Conservation (phyloP, 2,888 invertebrate genomes). For the Sminthurides aquaticus region DNA sequence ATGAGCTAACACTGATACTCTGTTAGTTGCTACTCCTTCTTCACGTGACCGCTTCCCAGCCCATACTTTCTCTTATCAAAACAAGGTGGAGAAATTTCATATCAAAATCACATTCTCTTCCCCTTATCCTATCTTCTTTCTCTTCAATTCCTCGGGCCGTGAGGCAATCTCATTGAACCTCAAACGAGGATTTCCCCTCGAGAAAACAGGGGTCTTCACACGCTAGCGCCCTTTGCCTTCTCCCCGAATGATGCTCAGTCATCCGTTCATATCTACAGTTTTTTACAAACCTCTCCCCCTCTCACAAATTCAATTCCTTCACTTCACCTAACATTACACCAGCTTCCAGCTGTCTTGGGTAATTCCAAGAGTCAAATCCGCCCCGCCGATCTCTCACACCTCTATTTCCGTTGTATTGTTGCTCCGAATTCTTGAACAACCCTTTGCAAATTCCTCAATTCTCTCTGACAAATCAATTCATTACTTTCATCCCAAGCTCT, state of each 20-base stretch:
- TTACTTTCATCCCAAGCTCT: no score
- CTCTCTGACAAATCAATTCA: no score
- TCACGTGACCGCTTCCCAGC: no score
- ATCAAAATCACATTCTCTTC: neutral
- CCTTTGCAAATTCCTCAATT: no score
- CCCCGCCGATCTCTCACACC: neutral
- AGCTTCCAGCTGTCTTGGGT: neutral
- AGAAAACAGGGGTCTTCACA: neutral
- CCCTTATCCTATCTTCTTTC: neutral
- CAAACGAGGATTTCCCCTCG: neutral
- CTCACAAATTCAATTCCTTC: neutral
- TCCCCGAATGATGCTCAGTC: neutral
- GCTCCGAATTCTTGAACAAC: neutral
- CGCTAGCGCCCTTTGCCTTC: neutral
- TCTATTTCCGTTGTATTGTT: neutral
- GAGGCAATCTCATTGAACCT: no score
- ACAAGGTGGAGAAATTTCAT: no score
- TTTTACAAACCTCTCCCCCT: neutral
- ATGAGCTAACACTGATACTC: no score
- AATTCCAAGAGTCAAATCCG: neutral
- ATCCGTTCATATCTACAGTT: neutral
- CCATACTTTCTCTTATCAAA: no score
- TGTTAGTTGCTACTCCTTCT: no score
- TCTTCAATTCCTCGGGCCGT: no score
- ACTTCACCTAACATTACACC: neutral